These are phyloP conservation scores for Hydriomena furcata DNA, from an alignment of 2,888 invertebrate genomes.

Conservation along the genomic window DNA sequence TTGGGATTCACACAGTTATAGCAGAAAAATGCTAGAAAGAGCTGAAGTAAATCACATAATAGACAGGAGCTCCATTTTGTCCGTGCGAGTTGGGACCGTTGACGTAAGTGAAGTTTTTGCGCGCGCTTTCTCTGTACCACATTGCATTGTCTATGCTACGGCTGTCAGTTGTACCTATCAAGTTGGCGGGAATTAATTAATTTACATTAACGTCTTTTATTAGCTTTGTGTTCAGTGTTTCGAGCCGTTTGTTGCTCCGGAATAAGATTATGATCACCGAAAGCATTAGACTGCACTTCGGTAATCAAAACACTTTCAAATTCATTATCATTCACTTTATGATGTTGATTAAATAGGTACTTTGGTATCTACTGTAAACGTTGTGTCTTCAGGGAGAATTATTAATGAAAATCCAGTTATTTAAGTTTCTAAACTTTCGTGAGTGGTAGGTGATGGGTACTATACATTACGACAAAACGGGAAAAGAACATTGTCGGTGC, in stretches of 20 bases:
- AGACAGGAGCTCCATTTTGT: slow-evolving; percentile 19
- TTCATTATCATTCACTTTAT: not conserved
- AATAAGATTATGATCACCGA: not conserved
- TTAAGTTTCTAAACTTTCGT: no score
- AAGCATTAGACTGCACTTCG: not conserved
- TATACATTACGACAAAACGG: no score
- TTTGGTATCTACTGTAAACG: no score
- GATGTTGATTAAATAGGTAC: not conserved
- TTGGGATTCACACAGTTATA: slow-evolving; percentile 27
- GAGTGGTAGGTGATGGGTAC: no score
- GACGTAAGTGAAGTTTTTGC: slow-evolving; percentile 38
- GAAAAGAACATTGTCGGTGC: no score
- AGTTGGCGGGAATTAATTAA: slow-evolving; percentile 27
- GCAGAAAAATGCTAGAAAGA: slow-evolving; percentile 24
- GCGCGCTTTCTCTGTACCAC: slow-evolving; percentile 43
- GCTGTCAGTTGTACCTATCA: slow-evolving; percentile 27
- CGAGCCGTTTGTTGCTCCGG: not conserved
- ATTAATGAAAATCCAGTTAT: no score
- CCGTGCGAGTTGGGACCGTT: slow-evolving; percentile 23
- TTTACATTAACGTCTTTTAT: slow-evolving; percentile 3
- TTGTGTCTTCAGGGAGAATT: no score
- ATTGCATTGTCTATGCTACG: slow-evolving; percentile 35
- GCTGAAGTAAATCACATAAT: slow-evolving; percentile 18
- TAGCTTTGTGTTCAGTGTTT: not conserved
- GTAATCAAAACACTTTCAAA: slow-evolving; percentile 4